These are phyloP conservation scores for Pseudoips prasinana DNA, from an alignment of 2,888 invertebrate species.

Conservation along the genomic window DNA sequence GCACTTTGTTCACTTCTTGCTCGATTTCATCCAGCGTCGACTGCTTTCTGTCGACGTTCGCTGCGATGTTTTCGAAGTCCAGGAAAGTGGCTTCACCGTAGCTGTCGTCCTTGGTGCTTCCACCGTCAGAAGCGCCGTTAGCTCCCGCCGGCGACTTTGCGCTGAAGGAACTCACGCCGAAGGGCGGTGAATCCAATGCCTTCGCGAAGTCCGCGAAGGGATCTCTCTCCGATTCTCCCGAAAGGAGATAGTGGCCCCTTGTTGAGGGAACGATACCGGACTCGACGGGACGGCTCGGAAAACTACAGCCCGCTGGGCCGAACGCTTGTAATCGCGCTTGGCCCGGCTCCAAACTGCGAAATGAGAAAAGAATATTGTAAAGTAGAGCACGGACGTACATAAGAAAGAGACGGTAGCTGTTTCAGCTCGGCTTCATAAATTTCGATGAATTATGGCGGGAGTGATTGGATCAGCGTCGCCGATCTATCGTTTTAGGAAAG, in stretches of 20 bases:
- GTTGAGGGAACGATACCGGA: slow-evolving; percentile 65
- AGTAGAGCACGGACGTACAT: slow-evolving; percentile 66
- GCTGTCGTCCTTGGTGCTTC: slow-evolving; percentile 62
- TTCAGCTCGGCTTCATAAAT: slow-evolving; percentile 68
- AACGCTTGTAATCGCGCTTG: slow-evolving; percentile 80
- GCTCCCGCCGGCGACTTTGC: slow-evolving; percentile 46
- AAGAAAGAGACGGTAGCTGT: slow-evolving; percentile 71
- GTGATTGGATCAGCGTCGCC: slow-evolving; percentile 72
- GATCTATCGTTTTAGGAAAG: slow-evolving; percentile 68
- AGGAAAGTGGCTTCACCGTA: slow-evolving; percentile 74
- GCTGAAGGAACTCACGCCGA: slow-evolving; percentile 49
- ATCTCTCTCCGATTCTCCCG: slow-evolving; percentile 61
- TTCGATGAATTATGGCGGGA: slow-evolving; percentile 74
- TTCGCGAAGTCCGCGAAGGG: slow-evolving; percentile 56
- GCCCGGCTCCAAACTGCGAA: slow-evolving; percentile 82
- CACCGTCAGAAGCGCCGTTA: slow-evolving; percentile 50
- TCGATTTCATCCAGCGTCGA: slow-evolving; percentile 76
- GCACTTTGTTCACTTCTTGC: slow-evolving; percentile 76
- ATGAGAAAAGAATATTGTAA: slow-evolving; percentile 79
- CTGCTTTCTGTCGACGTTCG: slow-evolving; percentile 55
- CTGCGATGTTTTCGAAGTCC: slow-evolving; percentile 66
- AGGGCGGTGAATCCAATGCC: slow-evolving; percentile 56
- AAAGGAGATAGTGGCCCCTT: slow-evolving; percentile 49
- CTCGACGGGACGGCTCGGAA: slow-evolving; percentile 76
- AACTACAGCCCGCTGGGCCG: slow-evolving; percentile 76